Evolutionary conservation across 64 coral and sea anemone genomes (phyloP).

Genomic region (Montipora sp.): DNA sequence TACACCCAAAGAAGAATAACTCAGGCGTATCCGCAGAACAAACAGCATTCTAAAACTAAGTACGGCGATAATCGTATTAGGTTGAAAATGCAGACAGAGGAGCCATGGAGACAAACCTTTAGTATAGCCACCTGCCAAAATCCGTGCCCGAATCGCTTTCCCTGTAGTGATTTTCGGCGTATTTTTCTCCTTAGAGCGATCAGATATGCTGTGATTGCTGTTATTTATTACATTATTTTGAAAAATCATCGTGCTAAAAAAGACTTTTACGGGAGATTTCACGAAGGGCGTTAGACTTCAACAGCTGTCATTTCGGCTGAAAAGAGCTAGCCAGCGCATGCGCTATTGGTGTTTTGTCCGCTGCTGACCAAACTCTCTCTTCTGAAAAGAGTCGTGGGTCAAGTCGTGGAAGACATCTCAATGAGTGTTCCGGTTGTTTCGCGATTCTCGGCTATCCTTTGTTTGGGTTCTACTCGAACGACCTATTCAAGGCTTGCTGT

Average conservation of each 20-base stretch:
- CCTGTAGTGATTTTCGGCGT: neutral
- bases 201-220: neutral
- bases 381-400: too few relatives aligned
- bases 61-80: too few relatives aligned
- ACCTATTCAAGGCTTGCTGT: conserved; percentile 42
- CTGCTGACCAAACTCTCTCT: neutral
- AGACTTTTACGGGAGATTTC: neutral
- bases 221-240: neutral
- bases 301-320: neutral
- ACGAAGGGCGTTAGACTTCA: neutral
- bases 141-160: neutral
- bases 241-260: neutral
- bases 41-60: too few relatives aligned
- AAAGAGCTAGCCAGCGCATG: neutral
- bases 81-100: neutral
- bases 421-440: conserved; percentile 58
- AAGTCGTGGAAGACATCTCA: too few relatives aligned
- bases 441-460: conserved; percentile 27
- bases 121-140: conserved; percentile 10
- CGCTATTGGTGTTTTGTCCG: too few relatives aligned
- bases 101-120: conserved; percentile 4
- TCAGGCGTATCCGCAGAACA: too few relatives aligned
- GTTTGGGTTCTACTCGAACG: conserved; percentile 23
- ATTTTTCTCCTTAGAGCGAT: neutral
- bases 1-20: too few relatives aligned